phyloP scores from a whole-genome alignment of 2,797 vertebrate genomes.

The Phoeniculus purpureus region DNA sequence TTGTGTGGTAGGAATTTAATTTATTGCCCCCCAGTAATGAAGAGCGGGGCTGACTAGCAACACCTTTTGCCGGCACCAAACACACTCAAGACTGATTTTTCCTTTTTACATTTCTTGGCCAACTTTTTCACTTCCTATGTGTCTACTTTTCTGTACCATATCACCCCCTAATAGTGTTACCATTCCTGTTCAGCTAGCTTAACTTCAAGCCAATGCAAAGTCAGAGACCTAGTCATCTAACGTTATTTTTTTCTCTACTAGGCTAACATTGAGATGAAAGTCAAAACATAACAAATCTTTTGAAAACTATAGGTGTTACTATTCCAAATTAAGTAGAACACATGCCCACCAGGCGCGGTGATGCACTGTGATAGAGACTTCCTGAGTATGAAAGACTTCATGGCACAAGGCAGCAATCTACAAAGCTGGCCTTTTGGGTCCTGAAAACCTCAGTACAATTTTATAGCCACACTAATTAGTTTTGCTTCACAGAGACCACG shows the following conservation, averaged over 20 bases:
- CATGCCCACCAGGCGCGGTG: rapidly evolving
- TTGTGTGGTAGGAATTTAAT: neutral
- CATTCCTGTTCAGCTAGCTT: neutral
- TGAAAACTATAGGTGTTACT: neutral
- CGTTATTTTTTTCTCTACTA: neutral
- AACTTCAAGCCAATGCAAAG: neutral
- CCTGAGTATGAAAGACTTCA: neutral
- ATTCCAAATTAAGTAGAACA: neutral
- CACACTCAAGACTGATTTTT: neutral
- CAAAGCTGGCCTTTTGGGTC: neutral
- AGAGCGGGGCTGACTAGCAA: neutral
- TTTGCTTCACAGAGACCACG: conserved; percentile 13
- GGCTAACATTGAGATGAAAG: neutral
- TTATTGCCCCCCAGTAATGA: neutral
- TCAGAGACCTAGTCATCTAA: neutral
- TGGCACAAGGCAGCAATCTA: neutral
- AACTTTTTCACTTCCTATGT: neutral
- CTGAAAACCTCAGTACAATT: neutral
- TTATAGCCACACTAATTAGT: conserved; percentile 11
- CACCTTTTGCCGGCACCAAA: neutral
- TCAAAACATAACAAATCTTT: neutral
- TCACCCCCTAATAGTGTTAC: neutral
- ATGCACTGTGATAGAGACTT: neutral
- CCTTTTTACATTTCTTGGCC: neutral
- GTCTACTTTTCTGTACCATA: neutral